These are phyloP conservation scores for Coelopa frigida DNA, from an alignment of 1,140 invertebrate genomes.

Conservation along the genomic window DNA sequence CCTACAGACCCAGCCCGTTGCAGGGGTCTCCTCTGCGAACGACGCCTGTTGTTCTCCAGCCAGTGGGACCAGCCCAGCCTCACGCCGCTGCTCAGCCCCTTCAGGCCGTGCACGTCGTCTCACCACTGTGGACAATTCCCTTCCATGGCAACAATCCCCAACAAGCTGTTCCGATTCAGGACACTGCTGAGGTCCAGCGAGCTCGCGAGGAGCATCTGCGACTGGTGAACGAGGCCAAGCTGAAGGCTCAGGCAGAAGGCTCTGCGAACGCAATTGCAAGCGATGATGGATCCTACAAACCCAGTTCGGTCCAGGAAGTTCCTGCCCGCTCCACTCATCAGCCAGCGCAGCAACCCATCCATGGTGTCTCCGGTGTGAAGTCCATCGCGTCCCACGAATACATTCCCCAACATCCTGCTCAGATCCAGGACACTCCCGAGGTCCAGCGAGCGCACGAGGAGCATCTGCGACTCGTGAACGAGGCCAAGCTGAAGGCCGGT, in stretches of 20 bases:
- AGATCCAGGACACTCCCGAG: constrained; percentile 25
- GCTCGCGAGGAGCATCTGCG: constrained; percentile 28
- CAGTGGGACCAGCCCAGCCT: background rate
- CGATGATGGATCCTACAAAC: background rate
- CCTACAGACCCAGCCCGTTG: background rate
- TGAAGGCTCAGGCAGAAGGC: constrained; percentile 20
- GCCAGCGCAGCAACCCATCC: background rate
- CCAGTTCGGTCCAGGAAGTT: background rate
- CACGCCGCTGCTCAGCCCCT: no score
- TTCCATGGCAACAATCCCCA: background rate
- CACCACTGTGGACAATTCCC: no score
- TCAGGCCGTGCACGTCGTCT: no score
- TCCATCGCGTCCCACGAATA: no score
- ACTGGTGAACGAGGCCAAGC: constrained; percentile 21
- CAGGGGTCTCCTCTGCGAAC: no score
- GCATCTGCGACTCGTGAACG: constrained; percentile 12
- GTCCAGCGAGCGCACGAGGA: constrained; percentile 13
- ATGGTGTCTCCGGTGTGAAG: no score
- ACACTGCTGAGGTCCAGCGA: constrained; percentile 26
- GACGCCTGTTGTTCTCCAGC: background rate
- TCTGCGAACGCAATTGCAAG: no score
- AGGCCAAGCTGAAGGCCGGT: constrained; percentile 13
- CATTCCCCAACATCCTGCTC: no score
- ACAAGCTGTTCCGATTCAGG: constrained; percentile 11
- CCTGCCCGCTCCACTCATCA: no score